Base-by-base conservation (phyloP, 2,797 vertebrate genomes). In the Pipistrellus pipistrellus region DNA sequence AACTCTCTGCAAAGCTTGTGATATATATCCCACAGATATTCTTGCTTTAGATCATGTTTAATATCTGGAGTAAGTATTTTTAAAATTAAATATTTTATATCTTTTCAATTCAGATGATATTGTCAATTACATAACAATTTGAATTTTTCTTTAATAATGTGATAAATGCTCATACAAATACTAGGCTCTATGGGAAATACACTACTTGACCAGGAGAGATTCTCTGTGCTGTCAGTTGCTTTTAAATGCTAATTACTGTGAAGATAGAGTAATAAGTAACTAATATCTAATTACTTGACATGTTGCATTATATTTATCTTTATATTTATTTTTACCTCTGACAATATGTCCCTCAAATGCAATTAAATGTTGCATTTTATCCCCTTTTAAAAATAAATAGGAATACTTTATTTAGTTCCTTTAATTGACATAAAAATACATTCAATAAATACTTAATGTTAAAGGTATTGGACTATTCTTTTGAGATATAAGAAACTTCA, bases 401-500 rank as follows among this genome's bases (percentile, higher is more conserved):
- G 25, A 64, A 46, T 46, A 3, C 23, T 53, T 66, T 51, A 55
- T 30, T 81, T 14, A 64, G 13, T 92, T 92, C 7, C 15, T 82
- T 85, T 23, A 62, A 14, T 30, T 83, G 5, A 4, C 41, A 46
- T 78, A 27, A 38, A 94, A 1, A 71, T 38, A 6, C 30, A 92
- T 69, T 90, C 30, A 68, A 46, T 68, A 80, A 76, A 46, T 80
- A 71, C 17, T 83, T 72, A 38, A 35, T 75, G 82, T 87, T 84
- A 35, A 85, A 38, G 20, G 44, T 90, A 95, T 64, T 76, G 62
- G 59, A 57, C 10, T 94, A 10, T 8, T 72, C 6, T 51, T 48
- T 71, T 57, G 41, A 32, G 59, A 92, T 38, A 84, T 14, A 91
- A 89, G 81, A 89, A 68, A 76, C 13, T 90, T 62, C 14, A 48